Evolutionary conservation across 1,140 invertebrate genomes (phyloP).

Genomic region (Melanaphis sacchari): DNA sequence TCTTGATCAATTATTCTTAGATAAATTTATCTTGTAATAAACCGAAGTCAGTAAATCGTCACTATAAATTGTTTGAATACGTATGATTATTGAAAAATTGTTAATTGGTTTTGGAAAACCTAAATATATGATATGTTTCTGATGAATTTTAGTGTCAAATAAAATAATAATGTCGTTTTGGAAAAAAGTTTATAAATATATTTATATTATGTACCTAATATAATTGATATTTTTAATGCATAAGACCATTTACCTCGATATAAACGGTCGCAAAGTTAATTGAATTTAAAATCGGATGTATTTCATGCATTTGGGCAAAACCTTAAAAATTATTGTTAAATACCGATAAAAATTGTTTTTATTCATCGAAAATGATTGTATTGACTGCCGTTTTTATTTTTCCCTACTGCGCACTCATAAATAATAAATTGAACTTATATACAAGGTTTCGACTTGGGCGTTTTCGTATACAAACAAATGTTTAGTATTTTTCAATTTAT

Average conservation of each 20-base stretch:
- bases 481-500: not conserved
- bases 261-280: not conserved
- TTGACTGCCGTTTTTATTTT: no score
- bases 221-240: not conserved
- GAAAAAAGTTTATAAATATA: no score
- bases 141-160: not conserved
- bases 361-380: no score
- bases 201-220: not conserved
- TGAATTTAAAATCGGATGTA: not conserved
- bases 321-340: not conserved
- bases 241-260: not conserved
- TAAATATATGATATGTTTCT: no score
- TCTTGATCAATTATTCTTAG: not conserved
- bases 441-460: not conserved
- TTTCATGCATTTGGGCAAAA: not conserved
- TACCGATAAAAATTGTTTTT: not conserved
- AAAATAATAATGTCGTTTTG: not conserved
- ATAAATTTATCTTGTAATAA: not conserved
- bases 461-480: not conserved
- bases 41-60: not conserved
- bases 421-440: not conserved
- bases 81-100: not conserved
- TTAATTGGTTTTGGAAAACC: not conserved
- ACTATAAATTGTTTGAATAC: not conserved
- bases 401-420: no score